These are phyloP conservation scores for Melipona quadrifasciata DNA, from an alignment of 1,140 invertebrate genomes.

Conservation along the genomic window DNA sequence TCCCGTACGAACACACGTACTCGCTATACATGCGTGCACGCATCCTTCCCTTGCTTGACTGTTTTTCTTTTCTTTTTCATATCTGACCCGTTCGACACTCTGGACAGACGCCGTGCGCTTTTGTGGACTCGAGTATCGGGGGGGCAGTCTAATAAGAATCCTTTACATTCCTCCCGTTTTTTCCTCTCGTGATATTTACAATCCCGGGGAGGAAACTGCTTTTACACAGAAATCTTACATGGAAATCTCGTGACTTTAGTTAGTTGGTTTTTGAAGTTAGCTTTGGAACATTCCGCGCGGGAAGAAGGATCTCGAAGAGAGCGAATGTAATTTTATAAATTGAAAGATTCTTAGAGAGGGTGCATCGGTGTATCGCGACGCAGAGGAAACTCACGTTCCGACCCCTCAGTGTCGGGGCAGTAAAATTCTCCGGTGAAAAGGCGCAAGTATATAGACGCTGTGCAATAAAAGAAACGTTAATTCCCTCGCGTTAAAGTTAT, in stretches of 20 bases:
- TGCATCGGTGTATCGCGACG: too few species aligned
- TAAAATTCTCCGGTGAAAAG: conserved; percentile 6
- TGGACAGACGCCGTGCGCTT: conserved; percentile 21
- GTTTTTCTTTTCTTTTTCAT: conserved; percentile 24
- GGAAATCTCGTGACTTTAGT: conserved; percentile 53
- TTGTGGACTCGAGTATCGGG: conserved; percentile 29
- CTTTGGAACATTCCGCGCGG: background rate
- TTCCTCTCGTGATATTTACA: conserved; percentile 55
- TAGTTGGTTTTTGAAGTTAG: background rate
- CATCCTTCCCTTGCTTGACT: conserved; percentile 34
- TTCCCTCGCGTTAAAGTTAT: conserved; percentile 58
- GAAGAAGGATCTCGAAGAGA: background rate
- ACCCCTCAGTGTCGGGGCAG: background rate
- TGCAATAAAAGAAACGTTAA: conserved; percentile 48
- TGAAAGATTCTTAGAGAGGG: background rate
- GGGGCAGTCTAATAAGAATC: conserved; percentile 59
- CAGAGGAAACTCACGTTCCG: background rate
- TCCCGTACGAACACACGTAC: conserved; percentile 34
- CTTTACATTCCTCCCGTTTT: background rate
- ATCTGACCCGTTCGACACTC: background rate
- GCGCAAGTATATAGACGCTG: background rate
- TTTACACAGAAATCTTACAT: conserved; percentile 60
- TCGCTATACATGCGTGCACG: too few species aligned
- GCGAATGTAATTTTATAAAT: too few species aligned
- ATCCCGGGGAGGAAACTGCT: conserved; percentile 57